phyloP scores from a whole-genome alignment of 1,140 invertebrate species.

The Ylistrum balloti region DNA sequence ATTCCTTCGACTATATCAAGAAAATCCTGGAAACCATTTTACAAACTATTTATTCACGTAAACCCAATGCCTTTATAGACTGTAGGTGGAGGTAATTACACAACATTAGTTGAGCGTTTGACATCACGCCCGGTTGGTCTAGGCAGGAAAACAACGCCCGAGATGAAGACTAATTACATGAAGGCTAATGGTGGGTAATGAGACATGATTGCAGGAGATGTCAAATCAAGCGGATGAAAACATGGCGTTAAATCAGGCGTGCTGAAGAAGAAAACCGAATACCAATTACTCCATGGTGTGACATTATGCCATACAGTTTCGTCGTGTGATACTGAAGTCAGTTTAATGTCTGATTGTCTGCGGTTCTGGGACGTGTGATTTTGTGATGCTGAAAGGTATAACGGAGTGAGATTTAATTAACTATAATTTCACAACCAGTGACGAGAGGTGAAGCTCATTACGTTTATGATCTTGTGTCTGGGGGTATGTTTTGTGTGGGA shows the following conservation, averaged over 20 bases:
- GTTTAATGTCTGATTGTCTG: neutral
- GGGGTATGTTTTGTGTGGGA: neutral
- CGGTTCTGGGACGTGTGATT: neutral
- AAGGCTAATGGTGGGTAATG: neutral
- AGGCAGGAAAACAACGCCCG: neutral
- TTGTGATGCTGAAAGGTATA: neutral
- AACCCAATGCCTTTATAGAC: neutral
- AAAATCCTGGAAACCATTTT: too few relatives aligned
- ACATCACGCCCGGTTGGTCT: neutral
- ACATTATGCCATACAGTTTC: neutral
- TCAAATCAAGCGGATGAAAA: neutral
- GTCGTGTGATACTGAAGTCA: neutral
- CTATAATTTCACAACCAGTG: too few relatives aligned
- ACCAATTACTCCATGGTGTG: neutral
- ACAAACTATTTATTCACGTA: neutral
- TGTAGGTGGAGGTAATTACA: neutral
- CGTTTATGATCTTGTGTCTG: neutral
- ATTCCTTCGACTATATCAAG: too few relatives aligned
- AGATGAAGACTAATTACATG: neutral
- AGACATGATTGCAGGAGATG: neutral
- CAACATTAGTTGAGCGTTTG: neutral
- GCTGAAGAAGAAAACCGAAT: neutral
- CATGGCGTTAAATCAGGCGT: neutral
- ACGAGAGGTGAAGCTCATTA: neutral
- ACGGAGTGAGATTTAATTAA: neutral